These are phyloP conservation scores for Hydropsyche betteni DNA, from an alignment of 2,888 invertebrate genomes.

Conservation along the genomic window DNA sequence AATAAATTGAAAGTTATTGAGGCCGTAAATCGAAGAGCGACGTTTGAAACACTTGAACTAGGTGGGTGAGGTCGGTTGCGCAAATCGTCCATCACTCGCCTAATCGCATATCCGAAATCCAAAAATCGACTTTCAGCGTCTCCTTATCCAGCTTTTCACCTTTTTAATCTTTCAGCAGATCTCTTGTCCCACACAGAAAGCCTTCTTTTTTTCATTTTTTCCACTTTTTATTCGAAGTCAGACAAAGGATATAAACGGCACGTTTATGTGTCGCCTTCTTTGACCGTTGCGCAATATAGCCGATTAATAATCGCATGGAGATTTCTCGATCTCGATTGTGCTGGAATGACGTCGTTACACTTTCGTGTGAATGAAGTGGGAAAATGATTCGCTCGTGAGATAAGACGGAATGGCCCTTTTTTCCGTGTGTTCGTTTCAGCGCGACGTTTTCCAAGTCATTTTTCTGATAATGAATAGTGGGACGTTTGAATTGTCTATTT, in stretches of 20 bases:
- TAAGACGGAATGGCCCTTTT: no score
- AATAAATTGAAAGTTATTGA: slow-evolving; percentile 51
- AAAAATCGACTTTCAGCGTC: slow-evolving; percentile 1
- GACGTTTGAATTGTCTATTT: no score
- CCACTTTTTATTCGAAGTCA: not conserved
- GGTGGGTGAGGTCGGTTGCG: slow-evolving; percentile 13
- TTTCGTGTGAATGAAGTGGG: no score
- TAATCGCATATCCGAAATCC: not conserved
- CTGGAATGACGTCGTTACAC: no score
- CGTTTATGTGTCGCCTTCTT: slow-evolving; percentile 2
- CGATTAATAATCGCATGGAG: no score
- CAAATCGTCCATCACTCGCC: not conserved
- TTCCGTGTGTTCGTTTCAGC: no score
- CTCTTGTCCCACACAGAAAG: not conserved
- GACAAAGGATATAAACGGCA: not conserved
- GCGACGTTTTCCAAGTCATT: no score
- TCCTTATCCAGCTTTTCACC: not conserved
- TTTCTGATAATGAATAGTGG: no score
- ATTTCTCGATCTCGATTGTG: no score
- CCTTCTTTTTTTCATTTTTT: not conserved
- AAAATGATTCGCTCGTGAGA: no score
- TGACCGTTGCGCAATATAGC: no score
- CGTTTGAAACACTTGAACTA: slow-evolving; percentile 47
- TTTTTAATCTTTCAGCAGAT: not conserved
- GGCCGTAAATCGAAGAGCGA: slow-evolving; percentile 42